Evolutionary conservation across 1,140 invertebrate species (phyloP).

Genomic region (Brachionus angularis): DNA sequence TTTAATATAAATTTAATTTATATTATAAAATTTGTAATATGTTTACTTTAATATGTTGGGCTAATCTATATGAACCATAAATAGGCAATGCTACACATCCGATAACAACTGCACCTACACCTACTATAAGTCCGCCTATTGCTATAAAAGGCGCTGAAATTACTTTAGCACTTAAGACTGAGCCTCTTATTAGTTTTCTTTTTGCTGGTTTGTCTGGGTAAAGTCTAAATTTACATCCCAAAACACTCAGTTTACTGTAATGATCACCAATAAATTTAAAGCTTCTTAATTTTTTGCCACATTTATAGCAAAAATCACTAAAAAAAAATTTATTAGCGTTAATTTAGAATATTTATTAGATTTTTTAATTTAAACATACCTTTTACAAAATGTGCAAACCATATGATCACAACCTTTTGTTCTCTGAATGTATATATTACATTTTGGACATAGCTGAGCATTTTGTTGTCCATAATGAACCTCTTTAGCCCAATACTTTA

Average conservation of each 20-base stretch:
- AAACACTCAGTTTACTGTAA: slow-evolving; percentile 55
- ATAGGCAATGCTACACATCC: background rate
- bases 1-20: too few species aligned
- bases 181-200: slow-evolving; percentile 55
- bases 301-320: slow-evolving; percentile 58
- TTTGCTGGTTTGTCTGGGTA: slow-evolving; percentile 54
- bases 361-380: slow-evolving; percentile 23
- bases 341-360: background rate
- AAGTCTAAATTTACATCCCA: slow-evolving; percentile 59
- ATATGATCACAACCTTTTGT: slow-evolving; percentile 60
- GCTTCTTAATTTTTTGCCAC: slow-evolving; percentile 54
- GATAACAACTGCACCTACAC: background rate
- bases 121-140: slow-evolving; percentile 48
- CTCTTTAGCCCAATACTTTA: slow-evolving; percentile 57
- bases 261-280: slow-evolving; percentile 58
- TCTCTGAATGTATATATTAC: slow-evolving; percentile 59
- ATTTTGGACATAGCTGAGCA: slow-evolving; percentile 59
- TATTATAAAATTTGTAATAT: too few species aligned
- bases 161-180: slow-evolving; percentile 57
- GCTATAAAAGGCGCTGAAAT: slow-evolving; percentile 51
- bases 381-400: slow-evolving; percentile 56
- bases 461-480: slow-evolving; percentile 55
- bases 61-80: slow-evolving; percentile 10
- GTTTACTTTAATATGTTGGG: background rate
- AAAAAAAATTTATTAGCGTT: too few species aligned